A percentile compares a stretch with the other conserved stretches of the same genome.
Evolutionary conservation across 2,888 invertebrate genomes (phyloP).

Genomic region (Agrotis puta): DNA sequence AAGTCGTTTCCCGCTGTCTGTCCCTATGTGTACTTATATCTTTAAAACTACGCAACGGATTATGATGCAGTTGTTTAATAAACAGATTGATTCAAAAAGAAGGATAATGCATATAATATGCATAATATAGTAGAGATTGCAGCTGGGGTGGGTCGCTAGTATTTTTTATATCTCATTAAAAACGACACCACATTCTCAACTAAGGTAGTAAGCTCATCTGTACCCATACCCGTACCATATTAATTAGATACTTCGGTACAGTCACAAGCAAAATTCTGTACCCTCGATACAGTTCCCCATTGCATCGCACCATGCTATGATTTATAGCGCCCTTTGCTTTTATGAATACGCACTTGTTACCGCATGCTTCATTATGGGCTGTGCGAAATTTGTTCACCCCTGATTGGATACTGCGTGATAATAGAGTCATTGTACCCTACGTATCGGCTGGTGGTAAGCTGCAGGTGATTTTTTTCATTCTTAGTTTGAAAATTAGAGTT

Average conservation of each 20-base stretch:
- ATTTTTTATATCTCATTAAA: not conserved
- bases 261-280: slow-evolving; percentile 73
- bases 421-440: slow-evolving; percentile 81
- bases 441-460: slow-evolving; percentile 48
- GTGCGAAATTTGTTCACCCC: slow-evolving; percentile 82
- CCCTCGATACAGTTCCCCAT: slow-evolving; percentile 42
- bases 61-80: no score
- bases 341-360: slow-evolving; percentile 90
- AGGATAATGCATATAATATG: no score
- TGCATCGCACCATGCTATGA: slow-evolving; percentile 76
- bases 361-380: slow-evolving; percentile 86
- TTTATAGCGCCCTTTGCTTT: slow-evolving; percentile 87
- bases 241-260: slow-evolving; percentile 61
- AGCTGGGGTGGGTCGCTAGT: no score
- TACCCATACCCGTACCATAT: no score
- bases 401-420: slow-evolving; percentile 87
- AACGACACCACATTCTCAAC: not conserved
- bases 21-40: no score
- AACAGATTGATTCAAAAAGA: no score
- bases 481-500: slow-evolving; percentile 16
- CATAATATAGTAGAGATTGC: no score
- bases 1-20: no score
- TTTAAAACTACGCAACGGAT: no score
- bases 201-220: slow-evolving; percentile 19
- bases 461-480: slow-evolving; percentile 54